Conservation (phyloP, 2,888 invertebrate genomes). For the Limnephilus marmoratus region DNA sequence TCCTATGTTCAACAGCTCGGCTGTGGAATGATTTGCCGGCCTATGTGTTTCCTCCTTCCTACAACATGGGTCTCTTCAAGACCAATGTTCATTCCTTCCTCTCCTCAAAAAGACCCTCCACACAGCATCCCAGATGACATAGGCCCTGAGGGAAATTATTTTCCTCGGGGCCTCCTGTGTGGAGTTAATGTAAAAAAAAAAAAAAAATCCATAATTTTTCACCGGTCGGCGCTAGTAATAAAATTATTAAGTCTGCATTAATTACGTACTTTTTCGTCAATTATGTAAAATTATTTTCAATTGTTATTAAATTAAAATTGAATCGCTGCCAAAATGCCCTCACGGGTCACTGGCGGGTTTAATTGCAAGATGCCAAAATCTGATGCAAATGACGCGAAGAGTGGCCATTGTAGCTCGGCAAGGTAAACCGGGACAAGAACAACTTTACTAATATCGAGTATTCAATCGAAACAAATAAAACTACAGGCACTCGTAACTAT, state of each 20-base stretch:
- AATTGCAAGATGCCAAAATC: slow-evolving; percentile 8
- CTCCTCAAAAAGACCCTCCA: too few relatives aligned
- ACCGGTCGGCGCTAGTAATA: too few relatives aligned
- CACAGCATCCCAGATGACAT: too few relatives aligned
- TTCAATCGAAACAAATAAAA: background rate
- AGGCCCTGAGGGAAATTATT: too few relatives aligned
- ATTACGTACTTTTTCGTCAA: background rate
- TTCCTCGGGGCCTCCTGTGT: too few relatives aligned
- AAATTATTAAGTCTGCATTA: background rate
- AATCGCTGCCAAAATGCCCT: background rate
- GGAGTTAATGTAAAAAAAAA: too few relatives aligned
- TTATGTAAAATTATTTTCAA: background rate
- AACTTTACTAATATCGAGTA: background rate
- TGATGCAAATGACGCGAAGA: slow-evolving; percentile 28
- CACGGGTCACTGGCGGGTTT: background rate
- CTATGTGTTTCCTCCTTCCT: too few relatives aligned
- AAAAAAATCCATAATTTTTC: too few relatives aligned
- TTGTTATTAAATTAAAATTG: background rate
- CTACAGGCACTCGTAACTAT: background rate
- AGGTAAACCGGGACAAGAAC: slow-evolving; percentile 19
- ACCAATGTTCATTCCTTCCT: too few relatives aligned
- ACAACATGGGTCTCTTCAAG: too few relatives aligned
- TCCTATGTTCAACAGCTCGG: too few relatives aligned
- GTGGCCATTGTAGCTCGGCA: slow-evolving; percentile 23
- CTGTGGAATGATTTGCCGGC: too few relatives aligned